Evolutionary conservation across 2,113 vertebrate genomes (phyloP).

Genomic region (Poeciliopsis prolifica): DNA sequence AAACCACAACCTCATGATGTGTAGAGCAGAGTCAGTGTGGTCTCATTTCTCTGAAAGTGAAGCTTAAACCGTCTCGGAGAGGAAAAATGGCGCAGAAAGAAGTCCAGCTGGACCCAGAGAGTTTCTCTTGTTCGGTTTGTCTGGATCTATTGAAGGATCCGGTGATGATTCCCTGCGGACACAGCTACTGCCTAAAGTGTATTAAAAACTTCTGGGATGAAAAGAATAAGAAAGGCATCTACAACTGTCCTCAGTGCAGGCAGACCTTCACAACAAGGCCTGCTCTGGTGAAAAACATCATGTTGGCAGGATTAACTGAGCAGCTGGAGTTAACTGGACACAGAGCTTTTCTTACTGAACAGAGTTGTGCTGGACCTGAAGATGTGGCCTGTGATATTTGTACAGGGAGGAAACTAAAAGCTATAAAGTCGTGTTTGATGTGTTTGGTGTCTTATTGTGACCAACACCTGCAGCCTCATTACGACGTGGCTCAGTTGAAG

Average conservation of each 20-base stretch:
- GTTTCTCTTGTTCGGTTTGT: conserved; percentile 1
- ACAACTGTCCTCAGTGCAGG: conserved; percentile 17
- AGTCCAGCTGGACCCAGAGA: conserved; percentile 3
- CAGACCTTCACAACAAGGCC: conserved; percentile 9
- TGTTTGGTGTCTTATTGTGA: conserved; percentile 8
- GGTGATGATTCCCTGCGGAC: conserved; percentile 11
- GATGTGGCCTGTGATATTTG: conserved; percentile 9
- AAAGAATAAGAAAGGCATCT: neutral
- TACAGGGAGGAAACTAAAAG: conserved; percentile 8
- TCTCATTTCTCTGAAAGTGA: neutral
- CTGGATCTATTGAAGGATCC: conserved; percentile 7
- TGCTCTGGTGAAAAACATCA: conserved; percentile 5
- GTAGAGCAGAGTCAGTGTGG: neutral
- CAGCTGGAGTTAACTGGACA: conserved; percentile 5
- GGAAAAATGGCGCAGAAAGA: neutral
- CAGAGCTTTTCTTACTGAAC: conserved; percentile 5
- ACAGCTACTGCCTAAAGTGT: conserved; percentile 15
- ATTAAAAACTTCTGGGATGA: neutral
- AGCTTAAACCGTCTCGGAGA: neutral
- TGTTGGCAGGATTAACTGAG: neutral
- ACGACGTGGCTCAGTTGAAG: conserved; percentile 1
- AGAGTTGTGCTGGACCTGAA: conserved; percentile 6
- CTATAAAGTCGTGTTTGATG: conserved; percentile 10
- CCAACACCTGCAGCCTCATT: conserved; percentile 11
- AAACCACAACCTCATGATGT: too few species aligned